Percentiles rank a stretch among this genome's conserved stretches.
Evolutionary conservation across 30 jellyfish, hydroid and myxozoan species (phyloP).

Genomic region (Catostylus mosaicus): DNA sequence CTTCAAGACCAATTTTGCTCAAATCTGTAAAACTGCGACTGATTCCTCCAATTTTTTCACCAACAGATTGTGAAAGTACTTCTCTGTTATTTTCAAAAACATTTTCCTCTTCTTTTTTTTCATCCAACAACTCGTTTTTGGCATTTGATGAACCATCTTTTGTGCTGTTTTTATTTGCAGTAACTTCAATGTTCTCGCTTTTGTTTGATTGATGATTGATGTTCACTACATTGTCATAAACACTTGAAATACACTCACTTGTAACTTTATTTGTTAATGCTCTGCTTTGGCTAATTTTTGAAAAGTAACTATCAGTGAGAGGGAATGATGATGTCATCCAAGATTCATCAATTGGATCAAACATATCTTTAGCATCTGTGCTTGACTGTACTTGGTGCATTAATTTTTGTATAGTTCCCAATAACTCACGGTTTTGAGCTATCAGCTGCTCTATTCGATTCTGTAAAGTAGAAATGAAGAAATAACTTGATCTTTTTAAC

Average conservation of each 20-base stretch:
- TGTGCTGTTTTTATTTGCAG: not conserved
- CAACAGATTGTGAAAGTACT: conserved; percentile 2
- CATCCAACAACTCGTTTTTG: not conserved
- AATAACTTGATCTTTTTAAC: not conserved
- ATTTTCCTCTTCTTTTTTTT: not conserved
- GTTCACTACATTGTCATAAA: conserved; percentile 45
- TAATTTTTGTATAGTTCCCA: conserved; percentile 59
- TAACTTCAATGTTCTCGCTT: not conserved
- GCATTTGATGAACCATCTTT: not conserved
- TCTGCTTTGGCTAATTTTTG: conserved; percentile 3
- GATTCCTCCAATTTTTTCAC: conserved; percentile 48
- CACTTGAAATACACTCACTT: conserved; percentile 45
- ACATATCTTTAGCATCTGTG: conserved; percentile 39
- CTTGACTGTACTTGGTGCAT: conserved; percentile 73
- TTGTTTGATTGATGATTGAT: conserved; percentile 46
- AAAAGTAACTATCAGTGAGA: conserved; percentile 36
- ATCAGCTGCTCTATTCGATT: conserved; percentile 80
- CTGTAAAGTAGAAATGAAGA: conserved; percentile 21
- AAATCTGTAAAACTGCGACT: conserved; percentile 55
- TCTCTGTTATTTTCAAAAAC: not conserved
- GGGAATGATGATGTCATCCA: conserved; percentile 78
- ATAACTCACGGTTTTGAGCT: conserved; percentile 87
- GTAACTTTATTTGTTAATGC: conserved; percentile 17
- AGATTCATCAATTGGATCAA: conserved; percentile 79
- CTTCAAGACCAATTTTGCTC: conserved; percentile 36